These are phyloP conservation scores for Dipodomys merriami DNA, from an alignment of 2,113 vertebrate species.

Conservation along the genomic window DNA sequence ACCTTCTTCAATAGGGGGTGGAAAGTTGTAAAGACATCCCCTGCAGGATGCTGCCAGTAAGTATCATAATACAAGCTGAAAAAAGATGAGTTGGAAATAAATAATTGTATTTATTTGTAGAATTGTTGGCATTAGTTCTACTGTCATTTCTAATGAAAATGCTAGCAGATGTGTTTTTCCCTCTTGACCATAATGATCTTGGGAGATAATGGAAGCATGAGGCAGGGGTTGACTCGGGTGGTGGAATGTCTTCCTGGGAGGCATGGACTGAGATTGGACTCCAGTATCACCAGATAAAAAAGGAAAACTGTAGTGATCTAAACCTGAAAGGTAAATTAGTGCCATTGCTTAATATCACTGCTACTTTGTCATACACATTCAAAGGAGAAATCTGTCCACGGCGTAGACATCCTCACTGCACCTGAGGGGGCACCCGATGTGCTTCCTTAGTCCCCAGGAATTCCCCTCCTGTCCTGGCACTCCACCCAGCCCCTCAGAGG, in stretches of 20 bases:
- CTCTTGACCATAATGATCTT: not conserved
- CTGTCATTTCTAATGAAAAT: not conserved
- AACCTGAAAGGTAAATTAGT: too few relatives aligned
- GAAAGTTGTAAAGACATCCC: not conserved
- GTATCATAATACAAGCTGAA: not conserved
- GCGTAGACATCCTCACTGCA: not conserved
- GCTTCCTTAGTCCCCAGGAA: not conserved
- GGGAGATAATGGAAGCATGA: slow-evolving; percentile 2
- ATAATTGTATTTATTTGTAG: not conserved
- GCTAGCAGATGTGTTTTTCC: not conserved
- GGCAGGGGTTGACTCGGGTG: too few relatives aligned
- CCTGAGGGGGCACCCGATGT: not conserved
- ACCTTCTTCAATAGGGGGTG: not conserved
- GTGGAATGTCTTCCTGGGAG: too few relatives aligned
- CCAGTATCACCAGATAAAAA: too few relatives aligned
- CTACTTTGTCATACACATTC: too few relatives aligned
- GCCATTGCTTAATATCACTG: too few relatives aligned
- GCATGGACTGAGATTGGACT: too few relatives aligned
- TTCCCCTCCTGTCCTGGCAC: not conserved
- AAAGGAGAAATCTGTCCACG: not conserved
- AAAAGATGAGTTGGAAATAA: not conserved
- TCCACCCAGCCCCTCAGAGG: not conserved
- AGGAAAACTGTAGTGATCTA: too few relatives aligned
- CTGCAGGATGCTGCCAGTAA: not conserved
- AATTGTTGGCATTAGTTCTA: not conserved